Evolutionary conservation across 1,140 invertebrate species (phyloP), one percentile per base, ranked within the genome.

Genomic region (Gryon sp.): DNA sequence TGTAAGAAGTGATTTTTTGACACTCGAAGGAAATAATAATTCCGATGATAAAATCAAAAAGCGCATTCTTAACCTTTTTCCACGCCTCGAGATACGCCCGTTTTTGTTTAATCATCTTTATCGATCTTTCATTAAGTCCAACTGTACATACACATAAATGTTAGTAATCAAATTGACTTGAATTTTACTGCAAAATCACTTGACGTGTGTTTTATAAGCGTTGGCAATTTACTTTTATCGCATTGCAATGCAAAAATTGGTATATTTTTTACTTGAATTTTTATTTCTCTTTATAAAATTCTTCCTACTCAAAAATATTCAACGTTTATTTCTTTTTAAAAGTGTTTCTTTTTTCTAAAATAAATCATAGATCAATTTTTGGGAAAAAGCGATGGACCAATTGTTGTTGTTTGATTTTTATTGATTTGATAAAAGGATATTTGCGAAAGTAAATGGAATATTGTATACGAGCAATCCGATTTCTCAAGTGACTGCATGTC

Each of bases 111-210:
- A 75, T 75, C 72, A 50, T 73, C 69, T 30, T 50, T 59, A 74
- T 74, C 70, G 60, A 65, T 74, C 59, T 57, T 74, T 74, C 52
- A 74, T 74, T 73, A 73, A 73, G 57, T 43, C 41, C 28, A 36
- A 24, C 60, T 7, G 9, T 5, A 20, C n/a, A 8, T 16, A 16
- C 12, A 20, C n/a, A 8, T 16, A 11, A 38, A 38, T 36, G 55
- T 40, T 32, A n/a, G 59, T 48, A 73, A 73, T 73, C 40, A 50
- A 73, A 65, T 50, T 18, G 41, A 59, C 66, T 45, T 63, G 32
- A 36, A 62, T 57, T 45, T 24, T 22, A 38, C 50, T 73, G 24
- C 40, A 4, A 41, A 63, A 52, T 45, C 11, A 55, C 43, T 59
- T 28, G 43, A 12, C 30, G 50, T 63, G 20, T 41, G 36, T 41